Base-by-base conservation (phyloP, 2,113 vertebrate genomes). In the Suricata suricatta region DNA sequence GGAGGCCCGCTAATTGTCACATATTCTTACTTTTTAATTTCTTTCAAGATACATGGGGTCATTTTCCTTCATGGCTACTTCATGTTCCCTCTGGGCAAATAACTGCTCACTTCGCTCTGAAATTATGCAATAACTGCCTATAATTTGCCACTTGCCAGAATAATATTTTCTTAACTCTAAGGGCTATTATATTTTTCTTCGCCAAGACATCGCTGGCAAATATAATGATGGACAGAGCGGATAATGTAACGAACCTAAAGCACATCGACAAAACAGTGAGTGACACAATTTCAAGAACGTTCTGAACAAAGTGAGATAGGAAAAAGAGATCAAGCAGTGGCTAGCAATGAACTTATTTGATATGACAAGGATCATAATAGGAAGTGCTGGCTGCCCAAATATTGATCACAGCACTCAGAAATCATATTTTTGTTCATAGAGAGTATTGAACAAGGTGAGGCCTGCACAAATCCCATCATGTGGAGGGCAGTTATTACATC, bases 41-140 rank as follows among this genome's bases (percentile, higher is more conserved):
- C 96, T 93, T 97, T 81, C 88, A 94, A 98, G 96, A 97, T 98
- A 88, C 96, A 97, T 97, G 95, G 94, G 92, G 93, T 98, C 96
- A 97, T 98, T 97, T 98, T 95, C 92, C 88, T 98, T 98, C 96
- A 96, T 98, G 96, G 96, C 88, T 95, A 96, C 95, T 97, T 96
- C 95, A 96, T 94, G 92, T 85, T 98, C 98, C 97, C 95, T 93
- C 89, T 94, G 95, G 97, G 96, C 96, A 97, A 95, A 97, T 97
- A 97, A 97, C 84, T 85, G 94, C 94, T 96, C 97, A 72, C 66
- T 98, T 97, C 54, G 0, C 44, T 82, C 90, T 72, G 92, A 97
- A 98, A 96, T 96, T 96, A 96, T 94, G 84, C 88, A 96, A 69
- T 96, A 96, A 96, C 96, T 88, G 76, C 88, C 95, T 93, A 35